These are phyloP conservation scores for Micropoecilia bifurca DNA, from an alignment of 2,797 vertebrate species.

Conservation along the genomic window DNA sequence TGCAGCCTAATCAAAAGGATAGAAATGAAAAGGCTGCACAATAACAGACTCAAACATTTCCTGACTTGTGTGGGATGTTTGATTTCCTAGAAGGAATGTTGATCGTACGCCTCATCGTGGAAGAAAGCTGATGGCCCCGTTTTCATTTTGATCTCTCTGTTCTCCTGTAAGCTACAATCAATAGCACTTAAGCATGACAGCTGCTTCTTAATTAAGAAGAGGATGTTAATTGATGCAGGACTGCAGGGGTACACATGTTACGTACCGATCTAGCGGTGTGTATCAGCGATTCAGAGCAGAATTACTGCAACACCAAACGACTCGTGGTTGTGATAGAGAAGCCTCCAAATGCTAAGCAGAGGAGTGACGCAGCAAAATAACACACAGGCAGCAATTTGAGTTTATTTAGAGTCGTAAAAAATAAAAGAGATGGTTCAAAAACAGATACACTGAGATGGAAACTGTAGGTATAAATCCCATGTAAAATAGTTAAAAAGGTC, in stretches of 20 bases:
- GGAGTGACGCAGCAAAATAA: not conserved
- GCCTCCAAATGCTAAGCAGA: conserved; percentile 2
- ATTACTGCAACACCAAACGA: conserved; percentile 21
- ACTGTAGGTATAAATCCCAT: not conserved
- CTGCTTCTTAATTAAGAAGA: conserved; percentile 75
- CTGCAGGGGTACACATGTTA: conserved; percentile 60
- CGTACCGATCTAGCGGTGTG: conserved; percentile 60
- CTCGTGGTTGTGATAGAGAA: conserved; percentile 2
- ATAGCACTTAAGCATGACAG: conserved; percentile 75
- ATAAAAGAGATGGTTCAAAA: not conserved
- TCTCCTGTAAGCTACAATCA: conserved; percentile 76
- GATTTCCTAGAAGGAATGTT: conserved; percentile 1
- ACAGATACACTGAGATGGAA: not conserved
- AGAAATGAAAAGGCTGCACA: not conserved
- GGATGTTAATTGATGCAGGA: conserved; percentile 70
- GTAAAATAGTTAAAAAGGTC: not conserved
- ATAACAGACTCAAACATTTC: not conserved
- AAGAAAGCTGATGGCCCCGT: conserved; percentile 40
- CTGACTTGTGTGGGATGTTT: not conserved
- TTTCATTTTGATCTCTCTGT: conserved; percentile 64
- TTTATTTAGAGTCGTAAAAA: not conserved
- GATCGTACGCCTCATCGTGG: not conserved
- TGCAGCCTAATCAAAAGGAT: not conserved
- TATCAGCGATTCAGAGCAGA: conserved; percentile 29
- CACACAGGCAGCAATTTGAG: not conserved